A percentile compares a stretch with the other conserved stretches of the same genome.
Conservation (phyloP, 53 echinoderm and acorn worm species). For the Actinopyga echinites region DNA sequence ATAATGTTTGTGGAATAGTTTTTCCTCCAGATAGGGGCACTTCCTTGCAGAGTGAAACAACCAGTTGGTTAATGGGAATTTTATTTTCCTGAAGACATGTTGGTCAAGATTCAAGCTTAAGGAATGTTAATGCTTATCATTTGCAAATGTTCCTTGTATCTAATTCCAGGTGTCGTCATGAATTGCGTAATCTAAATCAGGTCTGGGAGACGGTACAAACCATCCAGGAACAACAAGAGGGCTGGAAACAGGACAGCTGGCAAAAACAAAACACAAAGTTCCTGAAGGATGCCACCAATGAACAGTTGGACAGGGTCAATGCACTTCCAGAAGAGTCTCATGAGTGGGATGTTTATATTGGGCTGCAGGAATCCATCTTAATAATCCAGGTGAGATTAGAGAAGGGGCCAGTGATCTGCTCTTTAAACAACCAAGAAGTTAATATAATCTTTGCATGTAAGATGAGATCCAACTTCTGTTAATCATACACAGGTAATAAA, state of each 20-base stretch:
- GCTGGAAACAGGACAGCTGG: constrained; percentile 92
- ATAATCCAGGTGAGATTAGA: constrained; percentile 79
- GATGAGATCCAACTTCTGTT: too few relatives aligned
- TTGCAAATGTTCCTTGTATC: not conserved
- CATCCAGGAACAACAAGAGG: constrained; percentile 84
- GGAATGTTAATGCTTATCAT: not conserved
- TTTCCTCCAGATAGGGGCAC: too few relatives aligned
- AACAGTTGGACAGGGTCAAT: constrained; percentile 71
- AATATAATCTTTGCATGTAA: too few relatives aligned
- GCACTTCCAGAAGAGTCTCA: constrained; percentile 77
- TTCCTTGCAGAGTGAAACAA: too few relatives aligned
- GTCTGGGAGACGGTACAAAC: constrained; percentile 90
- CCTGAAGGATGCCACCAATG: constrained; percentile 76
- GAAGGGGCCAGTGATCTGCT: too few relatives aligned
- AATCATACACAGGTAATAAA: too few relatives aligned
- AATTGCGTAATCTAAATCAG: constrained; percentile 80
- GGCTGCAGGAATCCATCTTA: constrained; percentile 83
- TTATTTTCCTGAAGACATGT: not conserved
- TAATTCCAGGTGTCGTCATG: constrained; percentile 75
- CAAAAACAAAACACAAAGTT: constrained; percentile 95
- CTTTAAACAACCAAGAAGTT: too few relatives aligned
- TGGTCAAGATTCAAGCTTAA: not conserved
- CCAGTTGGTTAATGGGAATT: too few relatives aligned
- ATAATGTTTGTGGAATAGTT: too few relatives aligned
- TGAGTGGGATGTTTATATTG: constrained; percentile 88